These are phyloP conservation scores for Sinella curviseta DNA, from an alignment of 1,140 invertebrate genomes.

Conservation along the genomic window DNA sequence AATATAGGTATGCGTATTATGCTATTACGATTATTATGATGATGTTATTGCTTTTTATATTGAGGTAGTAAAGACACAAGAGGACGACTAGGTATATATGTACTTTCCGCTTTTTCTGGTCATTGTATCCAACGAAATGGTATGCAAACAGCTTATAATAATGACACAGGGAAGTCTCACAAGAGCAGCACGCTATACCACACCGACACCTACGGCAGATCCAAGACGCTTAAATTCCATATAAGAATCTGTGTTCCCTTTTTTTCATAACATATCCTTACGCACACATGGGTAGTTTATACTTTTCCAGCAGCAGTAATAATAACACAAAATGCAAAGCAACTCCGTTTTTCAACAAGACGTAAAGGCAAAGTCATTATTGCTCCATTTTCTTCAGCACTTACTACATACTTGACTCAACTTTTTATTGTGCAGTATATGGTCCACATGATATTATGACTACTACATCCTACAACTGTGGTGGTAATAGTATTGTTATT, in stretches of 20 bases:
- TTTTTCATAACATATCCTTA: too few relatives aligned
- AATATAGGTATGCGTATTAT: not conserved
- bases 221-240: too few relatives aligned
- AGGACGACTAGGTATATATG: not conserved
- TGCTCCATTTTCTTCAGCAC: slow-evolving; percentile 24
- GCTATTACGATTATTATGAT: not conserved
- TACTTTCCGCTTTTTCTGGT: not conserved
- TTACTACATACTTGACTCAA: not conserved
- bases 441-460: too few relatives aligned
- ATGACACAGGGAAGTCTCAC: not conserved
- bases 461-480: too few relatives aligned
- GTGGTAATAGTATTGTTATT: not conserved
- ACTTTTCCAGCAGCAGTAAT: too few relatives aligned
- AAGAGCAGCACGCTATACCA: not conserved
- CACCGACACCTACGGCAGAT: too few relatives aligned
- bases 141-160: slow-evolving; percentile 19
- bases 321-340: not conserved
- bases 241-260: too few relatives aligned
- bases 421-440: not conserved
- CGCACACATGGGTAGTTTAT: too few relatives aligned
- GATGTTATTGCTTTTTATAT: not conserved
- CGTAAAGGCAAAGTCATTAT: slow-evolving; percentile 13
- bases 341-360: not conserved
- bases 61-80: not conserved
- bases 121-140: not conserved